Base-by-base conservation (phyloP, 2,797 vertebrate genomes). In the Cossypha caffra region DNA sequence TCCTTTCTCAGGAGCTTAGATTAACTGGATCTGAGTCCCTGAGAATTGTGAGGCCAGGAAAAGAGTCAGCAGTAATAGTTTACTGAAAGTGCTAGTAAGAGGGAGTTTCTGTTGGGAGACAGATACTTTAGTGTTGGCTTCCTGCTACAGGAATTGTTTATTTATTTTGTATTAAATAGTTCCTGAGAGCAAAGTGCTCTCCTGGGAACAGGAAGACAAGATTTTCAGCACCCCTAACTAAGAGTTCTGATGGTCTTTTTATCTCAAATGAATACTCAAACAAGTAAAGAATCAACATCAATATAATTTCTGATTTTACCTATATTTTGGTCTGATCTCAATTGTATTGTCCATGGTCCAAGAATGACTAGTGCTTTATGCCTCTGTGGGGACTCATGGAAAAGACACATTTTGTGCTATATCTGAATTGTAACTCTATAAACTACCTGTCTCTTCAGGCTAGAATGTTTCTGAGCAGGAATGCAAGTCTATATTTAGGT, bases 401-500 rank as follows among this genome's bases (percentile, higher is more conserved):
- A 86, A 86, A 97, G 55, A 52, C 26, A 31, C 5, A 59, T 90
- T 94, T 86, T 1, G 0, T 84, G 90, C 82, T 81, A 0, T 75
- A 42, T 81, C 43, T 91, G 90, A 93, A 62, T 64, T 45, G 62
- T 55, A 62, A 59, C 20, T 5, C 76, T 93, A 28, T 81, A 83
- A 95, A 67, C 73, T 94, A 91, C 92, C 82, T 96, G 80, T 81
- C 87, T 94, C 31, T 93, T 84, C 66, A 81, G 82, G 91, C 73
- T 83, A 51, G 51, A 73, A 37, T 78, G 76, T 91, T 95, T 91
- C 82, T 72, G 72, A 96, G 93, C 47, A 72, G 79, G 58, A 91
- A 83, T 75, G 50, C 73, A 40, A 88, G 55, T 78, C 82, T 95
- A 33, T 94, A 88, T 97, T 95, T 97, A 91, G 93, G 50, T 94